Conservation (phyloP, 2,797 vertebrate species). For the Pachyuromys duprasi region DNA sequence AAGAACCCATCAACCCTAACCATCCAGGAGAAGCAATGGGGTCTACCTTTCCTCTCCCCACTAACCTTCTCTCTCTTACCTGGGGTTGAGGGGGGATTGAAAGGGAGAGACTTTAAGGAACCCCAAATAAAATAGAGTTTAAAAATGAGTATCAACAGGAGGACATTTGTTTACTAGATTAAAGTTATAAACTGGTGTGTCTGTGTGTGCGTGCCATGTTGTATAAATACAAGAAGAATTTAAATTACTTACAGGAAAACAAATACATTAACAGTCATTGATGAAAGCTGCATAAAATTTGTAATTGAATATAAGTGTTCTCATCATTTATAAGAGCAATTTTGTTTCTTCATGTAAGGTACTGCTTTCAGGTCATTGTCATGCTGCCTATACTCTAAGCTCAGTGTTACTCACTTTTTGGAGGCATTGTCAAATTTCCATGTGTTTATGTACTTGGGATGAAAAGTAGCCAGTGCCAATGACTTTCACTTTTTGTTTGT, state of each 20-base stretch:
- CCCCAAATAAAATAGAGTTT: no score
- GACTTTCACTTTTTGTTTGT: not conserved
- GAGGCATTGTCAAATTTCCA: not conserved
- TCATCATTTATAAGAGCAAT: not conserved
- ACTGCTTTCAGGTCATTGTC: not conserved
- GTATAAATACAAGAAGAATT: not conserved
- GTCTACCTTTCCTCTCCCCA: no score
- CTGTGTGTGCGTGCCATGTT: not conserved
- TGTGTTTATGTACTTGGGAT: not conserved
- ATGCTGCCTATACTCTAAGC: not conserved
- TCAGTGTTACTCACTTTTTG: not conserved
- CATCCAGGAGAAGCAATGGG: no score
- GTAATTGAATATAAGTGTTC: not conserved
- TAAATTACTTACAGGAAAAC: not conserved
- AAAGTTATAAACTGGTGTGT: not conserved
- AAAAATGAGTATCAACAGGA: no score
- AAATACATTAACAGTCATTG: not conserved
- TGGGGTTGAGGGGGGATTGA: no score
- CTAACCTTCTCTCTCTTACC: no score
- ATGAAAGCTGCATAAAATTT: not conserved
- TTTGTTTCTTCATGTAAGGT: not conserved
- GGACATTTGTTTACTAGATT: not conserved
- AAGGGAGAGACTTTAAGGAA: no score
- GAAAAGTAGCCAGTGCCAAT: not conserved
- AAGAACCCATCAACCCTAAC: no score